These are phyloP conservation scores for Drosophila quasianomalipes DNA, from an alignment of 2,888 invertebrate genomes.

Conservation along the genomic window DNA sequence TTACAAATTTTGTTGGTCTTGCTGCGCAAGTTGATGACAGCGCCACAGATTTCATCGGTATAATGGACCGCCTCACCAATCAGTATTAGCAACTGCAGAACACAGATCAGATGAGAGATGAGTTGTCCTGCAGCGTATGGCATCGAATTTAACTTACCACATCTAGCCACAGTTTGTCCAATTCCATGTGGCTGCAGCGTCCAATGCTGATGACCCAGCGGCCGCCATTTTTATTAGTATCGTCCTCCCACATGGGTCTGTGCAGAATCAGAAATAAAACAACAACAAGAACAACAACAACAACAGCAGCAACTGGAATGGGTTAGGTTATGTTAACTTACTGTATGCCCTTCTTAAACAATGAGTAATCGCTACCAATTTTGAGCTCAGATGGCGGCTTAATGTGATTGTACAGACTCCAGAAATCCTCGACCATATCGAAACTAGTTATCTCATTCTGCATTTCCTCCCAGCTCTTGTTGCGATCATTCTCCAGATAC, in stretches of 20 bases:
- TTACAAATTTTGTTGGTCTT: slow-evolving; percentile 94
- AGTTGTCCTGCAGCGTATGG: not conserved
- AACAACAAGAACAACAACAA: too few relatives aligned
- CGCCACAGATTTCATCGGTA: slow-evolving; percentile 97
- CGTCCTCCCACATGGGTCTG: slow-evolving; percentile 96
- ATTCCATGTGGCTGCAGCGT: slow-evolving; percentile 89
- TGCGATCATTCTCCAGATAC: slow-evolving; percentile 97
- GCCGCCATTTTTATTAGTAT: slow-evolving; percentile 92
- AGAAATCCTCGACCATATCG: slow-evolving; percentile 98
- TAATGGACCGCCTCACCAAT: slow-evolving; percentile 98
- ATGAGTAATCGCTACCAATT: slow-evolving; percentile 92
- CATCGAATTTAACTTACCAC: slow-evolving; percentile 85
- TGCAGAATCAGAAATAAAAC: not conserved
- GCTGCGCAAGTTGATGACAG: slow-evolving; percentile 96
- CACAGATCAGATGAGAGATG: not conserved
- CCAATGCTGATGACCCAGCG: slow-evolving; percentile 92
- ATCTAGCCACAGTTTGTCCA: slow-evolving; percentile 93
- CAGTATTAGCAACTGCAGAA: slow-evolving; percentile 89
- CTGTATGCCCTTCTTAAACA: slow-evolving; percentile 89
- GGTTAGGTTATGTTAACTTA: slow-evolving; percentile 32
- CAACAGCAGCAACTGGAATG: not conserved
- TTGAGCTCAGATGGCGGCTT: slow-evolving; percentile 92
- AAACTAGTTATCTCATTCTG: slow-evolving; percentile 96
- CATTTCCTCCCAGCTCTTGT: slow-evolving; percentile 95
- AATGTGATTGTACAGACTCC: slow-evolving; percentile 96